These are phyloP conservation scores for Halesus radiatus DNA, from an alignment of 1,140 invertebrate genomes.

Conservation along the genomic window DNA sequence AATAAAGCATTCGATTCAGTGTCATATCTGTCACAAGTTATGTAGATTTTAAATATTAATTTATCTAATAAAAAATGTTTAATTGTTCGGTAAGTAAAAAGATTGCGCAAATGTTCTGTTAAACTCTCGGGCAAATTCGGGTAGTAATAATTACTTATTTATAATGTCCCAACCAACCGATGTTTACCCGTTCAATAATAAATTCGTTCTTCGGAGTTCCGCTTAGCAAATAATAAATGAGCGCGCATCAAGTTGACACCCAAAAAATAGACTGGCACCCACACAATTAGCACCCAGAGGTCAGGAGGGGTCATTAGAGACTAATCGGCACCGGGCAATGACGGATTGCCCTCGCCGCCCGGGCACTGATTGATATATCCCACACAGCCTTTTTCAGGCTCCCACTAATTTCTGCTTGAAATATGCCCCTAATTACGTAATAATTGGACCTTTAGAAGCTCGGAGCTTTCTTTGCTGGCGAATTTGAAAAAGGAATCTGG, in stretches of 20 bases:
- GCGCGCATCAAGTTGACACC: conserved; percentile 12
- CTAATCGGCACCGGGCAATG: conserved; percentile 27
- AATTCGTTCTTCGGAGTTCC: background rate
- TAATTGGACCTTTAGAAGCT: background rate
- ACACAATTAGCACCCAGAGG: background rate
- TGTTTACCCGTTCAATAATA: no score
- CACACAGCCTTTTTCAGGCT: background rate
- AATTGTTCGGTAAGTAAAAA: no score
- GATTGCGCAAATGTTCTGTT: no score
- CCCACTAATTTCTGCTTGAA: background rate
- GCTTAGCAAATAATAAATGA: conserved; percentile 2
- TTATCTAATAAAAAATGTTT: no score
- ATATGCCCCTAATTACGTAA: background rate
- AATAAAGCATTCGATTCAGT: no score
- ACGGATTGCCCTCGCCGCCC: conserved; percentile 5
- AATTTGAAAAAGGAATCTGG: no score
- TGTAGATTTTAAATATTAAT: no score
- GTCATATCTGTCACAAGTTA: no score
- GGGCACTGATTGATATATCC: conserved; percentile 32
- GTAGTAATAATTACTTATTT: no score
- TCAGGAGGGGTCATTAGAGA: conserved; percentile 5
- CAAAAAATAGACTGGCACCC: conserved; percentile 8
- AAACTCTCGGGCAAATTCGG: no score
- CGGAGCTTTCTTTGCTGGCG: no score
- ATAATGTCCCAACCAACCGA: no score